Percentiles rank a stretch among this genome's conserved stretches.
Evolutionary conservation across 2,888 invertebrate species (phyloP).

Genomic region (Agriopis leucophaearia): DNA sequence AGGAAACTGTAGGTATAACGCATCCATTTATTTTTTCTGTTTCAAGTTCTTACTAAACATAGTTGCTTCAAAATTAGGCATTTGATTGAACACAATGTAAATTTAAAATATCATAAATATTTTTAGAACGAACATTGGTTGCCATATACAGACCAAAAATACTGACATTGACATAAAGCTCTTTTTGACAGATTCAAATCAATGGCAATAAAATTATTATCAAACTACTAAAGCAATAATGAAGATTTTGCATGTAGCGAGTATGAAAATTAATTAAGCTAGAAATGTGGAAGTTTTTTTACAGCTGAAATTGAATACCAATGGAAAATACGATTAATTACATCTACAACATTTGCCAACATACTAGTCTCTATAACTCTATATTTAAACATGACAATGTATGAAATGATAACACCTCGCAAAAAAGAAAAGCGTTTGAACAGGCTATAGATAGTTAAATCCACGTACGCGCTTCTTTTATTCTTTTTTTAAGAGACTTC

Average conservation of each 20-base stretch:
- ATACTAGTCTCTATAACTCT: constrained; percentile 20
- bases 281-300: constrained; percentile 3
- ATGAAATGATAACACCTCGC: background rate
- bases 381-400: too few species aligned
- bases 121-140: background rate
- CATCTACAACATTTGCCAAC: constrained; percentile 21
- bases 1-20: too few species aligned
- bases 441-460: background rate
- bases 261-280: background rate
- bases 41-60: background rate
- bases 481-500: background rate
- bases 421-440: too few species aligned
- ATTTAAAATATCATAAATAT: too few species aligned
- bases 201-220: background rate
- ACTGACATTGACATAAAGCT: background rate
- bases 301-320: background rate
- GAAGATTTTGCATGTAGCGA: constrained; percentile 8
- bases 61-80: too few species aligned
- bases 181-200: background rate
- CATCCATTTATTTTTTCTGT: too few species aligned
- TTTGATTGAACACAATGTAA: too few species aligned
- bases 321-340: constrained; percentile 6
- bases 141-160: background rate
- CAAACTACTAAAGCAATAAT: background rate
- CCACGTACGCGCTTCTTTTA: background rate